Percentiles rank a stretch among this genome's conserved stretches.
phyloP scores from a whole-genome alignment of 30 jellyfish, hydroid and myxozoan species.

The Rhopilema esculentum region DNA sequence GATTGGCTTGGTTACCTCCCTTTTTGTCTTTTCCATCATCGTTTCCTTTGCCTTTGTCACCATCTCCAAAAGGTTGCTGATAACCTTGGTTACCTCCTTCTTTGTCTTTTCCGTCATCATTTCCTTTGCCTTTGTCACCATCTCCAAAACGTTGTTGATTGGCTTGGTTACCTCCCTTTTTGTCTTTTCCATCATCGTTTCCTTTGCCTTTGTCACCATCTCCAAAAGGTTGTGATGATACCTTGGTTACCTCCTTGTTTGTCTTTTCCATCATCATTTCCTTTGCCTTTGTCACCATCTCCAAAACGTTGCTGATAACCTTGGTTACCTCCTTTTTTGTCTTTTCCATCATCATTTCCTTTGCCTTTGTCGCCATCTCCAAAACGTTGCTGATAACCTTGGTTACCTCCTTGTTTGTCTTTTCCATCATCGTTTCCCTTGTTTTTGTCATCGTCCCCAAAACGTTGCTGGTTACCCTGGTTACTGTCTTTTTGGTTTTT shows the following conservation, averaged over 20 bases:
- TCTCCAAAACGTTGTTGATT: conserved; percentile 4
- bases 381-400: neutral
- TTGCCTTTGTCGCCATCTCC: neutral
- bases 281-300: neutral
- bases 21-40: neutral
- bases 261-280: neutral
- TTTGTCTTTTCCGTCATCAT: neutral
- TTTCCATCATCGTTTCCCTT: neutral
- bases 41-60: neutral
- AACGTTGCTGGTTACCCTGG: neutral
- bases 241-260: too few relatives aligned
- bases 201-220: neutral
- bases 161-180: neutral
- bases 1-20: neutral
- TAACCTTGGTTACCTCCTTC: neutral
- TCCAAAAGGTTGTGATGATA: neutral
- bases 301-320: conserved; percentile 2
- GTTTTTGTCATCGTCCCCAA: neutral
- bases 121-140: conserved; percentile 18
- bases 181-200: neutral
- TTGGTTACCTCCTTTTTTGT: neutral
- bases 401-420: neutral
- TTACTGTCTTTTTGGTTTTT: neutral
- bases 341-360: neutral
- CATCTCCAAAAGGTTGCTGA: neutral